Conservation (phyloP, 2,113 vertebrate species). For the Falco punctatus region DNA sequence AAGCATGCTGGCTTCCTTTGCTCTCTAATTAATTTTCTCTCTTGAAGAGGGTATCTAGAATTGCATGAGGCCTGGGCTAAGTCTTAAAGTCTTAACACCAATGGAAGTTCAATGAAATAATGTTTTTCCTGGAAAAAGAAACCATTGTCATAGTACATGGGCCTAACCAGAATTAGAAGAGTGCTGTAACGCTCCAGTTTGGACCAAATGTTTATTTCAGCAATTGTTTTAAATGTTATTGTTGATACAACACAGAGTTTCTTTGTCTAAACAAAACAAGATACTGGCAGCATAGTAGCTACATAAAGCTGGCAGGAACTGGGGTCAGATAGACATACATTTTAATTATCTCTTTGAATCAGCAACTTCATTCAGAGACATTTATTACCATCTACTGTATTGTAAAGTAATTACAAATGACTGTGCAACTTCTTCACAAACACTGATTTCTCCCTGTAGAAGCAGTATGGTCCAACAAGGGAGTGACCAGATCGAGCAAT, state of each 20-base stretch:
- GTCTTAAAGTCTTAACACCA: constrained; percentile 26
- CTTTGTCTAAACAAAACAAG: constrained; percentile 66
- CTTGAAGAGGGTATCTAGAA: constrained; percentile 62
- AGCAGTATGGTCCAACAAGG: constrained; percentile 18
- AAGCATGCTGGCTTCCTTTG: constrained; percentile 72
- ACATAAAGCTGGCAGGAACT: constrained; percentile 46
- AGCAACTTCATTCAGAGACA: constrained; percentile 68
- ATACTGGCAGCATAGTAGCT: constrained; percentile 5
- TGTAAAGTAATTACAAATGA: constrained; percentile 64
- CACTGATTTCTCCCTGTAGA: constrained; percentile 33
- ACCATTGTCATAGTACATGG: not conserved
- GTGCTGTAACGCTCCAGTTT: not conserved
- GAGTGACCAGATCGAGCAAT: constrained; percentile 46
- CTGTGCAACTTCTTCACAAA: constrained; percentile 42
- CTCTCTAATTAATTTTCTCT: constrained; percentile 75
- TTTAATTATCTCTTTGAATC: constrained; percentile 73
- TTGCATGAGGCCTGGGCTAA: constrained; percentile 21
- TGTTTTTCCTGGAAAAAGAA: not conserved
- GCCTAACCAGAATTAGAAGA: not conserved
- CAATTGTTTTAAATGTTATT: constrained; percentile 47
- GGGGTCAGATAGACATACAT: constrained; percentile 55
- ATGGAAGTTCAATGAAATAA: constrained; percentile 10
- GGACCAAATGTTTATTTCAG: constrained; percentile 22
- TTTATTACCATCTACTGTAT: constrained; percentile 64
- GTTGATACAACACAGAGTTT: constrained; percentile 58